These are phyloP conservation scores for Drosophila cardini DNA, from an alignment of 1,140 invertebrate species.

Conservation along the genomic window DNA sequence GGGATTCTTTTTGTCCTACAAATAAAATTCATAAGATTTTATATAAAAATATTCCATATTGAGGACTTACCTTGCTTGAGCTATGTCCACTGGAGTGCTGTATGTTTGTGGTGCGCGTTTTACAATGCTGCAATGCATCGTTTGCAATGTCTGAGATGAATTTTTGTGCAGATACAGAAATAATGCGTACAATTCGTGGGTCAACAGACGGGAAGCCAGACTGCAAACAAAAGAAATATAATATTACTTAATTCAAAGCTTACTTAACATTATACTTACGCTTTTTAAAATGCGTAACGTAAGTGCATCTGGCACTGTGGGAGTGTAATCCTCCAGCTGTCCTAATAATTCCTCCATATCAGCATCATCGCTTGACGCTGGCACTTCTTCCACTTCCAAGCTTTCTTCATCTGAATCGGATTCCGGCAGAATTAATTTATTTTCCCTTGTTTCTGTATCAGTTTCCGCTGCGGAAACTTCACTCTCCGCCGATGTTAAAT, in stretches of 20 bases:
- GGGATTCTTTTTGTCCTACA: conserved; percentile 70
- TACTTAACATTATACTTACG: conserved; percentile 23
- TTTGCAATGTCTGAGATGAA: conserved; percentile 99
- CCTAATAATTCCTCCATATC: conserved; percentile 82
- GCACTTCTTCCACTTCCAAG: conserved; percentile 62
- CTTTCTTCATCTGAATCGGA: conserved; percentile 50
- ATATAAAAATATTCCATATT: neutral
- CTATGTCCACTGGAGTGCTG: conserved; percentile 82
- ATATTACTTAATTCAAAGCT: neutral
- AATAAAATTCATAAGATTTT: neutral
- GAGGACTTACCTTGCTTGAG: conserved; percentile 58
- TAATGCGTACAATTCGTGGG: conserved; percentile 92
- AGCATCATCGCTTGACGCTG: conserved; percentile 45
- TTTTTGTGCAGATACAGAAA: conserved; percentile 97
- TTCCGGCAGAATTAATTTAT: conserved; percentile 23
- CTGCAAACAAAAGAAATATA: conserved; percentile 5
- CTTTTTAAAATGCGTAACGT: conserved; percentile 92
- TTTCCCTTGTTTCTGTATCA: conserved; percentile 51
- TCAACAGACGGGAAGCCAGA: conserved; percentile 96
- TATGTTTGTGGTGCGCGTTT: conserved; percentile 92
- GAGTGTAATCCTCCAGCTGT: conserved; percentile 94
- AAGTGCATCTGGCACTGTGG: conserved; percentile 86
- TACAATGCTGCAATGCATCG: conserved; percentile 98
- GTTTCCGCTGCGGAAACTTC: conserved; percentile 56
- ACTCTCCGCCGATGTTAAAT: conserved; percentile 53